Conservation (phyloP, 2,113 vertebrate genomes). For the Genyomyrus donnyi region DNA sequence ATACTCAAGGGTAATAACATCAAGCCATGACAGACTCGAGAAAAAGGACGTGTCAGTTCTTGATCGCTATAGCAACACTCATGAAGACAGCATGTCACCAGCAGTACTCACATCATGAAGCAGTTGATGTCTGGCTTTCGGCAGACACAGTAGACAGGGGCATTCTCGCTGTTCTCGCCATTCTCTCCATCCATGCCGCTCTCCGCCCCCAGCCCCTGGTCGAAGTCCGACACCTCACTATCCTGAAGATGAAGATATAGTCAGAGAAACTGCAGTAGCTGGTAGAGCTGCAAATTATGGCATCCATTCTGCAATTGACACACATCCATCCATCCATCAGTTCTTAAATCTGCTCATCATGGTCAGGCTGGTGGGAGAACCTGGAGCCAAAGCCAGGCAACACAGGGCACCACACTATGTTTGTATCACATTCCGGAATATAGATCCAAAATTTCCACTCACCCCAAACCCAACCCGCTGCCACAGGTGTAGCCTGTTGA, state of each 20-base stretch:
- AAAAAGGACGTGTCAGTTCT: not conserved
- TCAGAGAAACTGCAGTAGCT: no score
- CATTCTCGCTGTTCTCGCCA: slow-evolving; percentile 54
- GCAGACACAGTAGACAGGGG: slow-evolving; percentile 78
- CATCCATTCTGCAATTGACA: not conserved
- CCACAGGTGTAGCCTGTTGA: not conserved
- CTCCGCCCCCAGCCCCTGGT: slow-evolving; percentile 41
- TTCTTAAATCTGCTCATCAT: not conserved
- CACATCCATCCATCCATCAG: not conserved
- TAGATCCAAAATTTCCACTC: not conserved
- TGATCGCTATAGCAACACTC: not conserved
- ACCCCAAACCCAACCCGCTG: not conserved
- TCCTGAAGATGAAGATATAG: slow-evolving; percentile 37
- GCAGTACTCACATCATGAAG: slow-evolving; percentile 77
- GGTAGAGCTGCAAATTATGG: not conserved
- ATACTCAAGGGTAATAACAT: not conserved
- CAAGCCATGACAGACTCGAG: not conserved
- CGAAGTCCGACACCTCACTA: slow-evolving; percentile 51
- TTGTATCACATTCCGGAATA: not conserved
- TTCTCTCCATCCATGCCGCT: slow-evolving; percentile 50
- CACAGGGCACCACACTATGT: not conserved
- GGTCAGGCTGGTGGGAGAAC: not conserved
- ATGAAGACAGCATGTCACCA: not conserved
- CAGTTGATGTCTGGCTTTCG: slow-evolving; percentile 83
- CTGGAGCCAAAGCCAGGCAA: not conserved